Conservation (phyloP, 37 sponge, comb jelly and placozoan species). For the Tethya wilhelma region DNA sequence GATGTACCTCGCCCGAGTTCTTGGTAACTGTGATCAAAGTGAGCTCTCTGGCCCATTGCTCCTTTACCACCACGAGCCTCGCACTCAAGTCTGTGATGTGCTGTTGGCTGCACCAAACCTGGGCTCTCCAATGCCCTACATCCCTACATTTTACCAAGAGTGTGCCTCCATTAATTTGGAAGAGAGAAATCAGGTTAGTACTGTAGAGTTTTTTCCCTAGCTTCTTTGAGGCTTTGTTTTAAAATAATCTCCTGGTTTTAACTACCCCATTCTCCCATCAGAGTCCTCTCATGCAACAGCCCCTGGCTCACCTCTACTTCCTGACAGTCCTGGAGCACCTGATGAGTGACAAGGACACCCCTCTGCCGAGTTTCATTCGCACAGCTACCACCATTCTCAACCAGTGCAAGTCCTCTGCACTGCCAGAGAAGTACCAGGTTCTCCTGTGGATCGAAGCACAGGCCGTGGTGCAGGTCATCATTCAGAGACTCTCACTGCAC, state of each 20-base stretch:
- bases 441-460: conserved; percentile 81
- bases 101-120: background rate
- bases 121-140: conserved; percentile 33
- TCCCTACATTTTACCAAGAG: conserved; percentile 60
- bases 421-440: conserved; percentile 23
- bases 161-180: conserved; percentile 24
- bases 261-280: conserved; percentile 12
- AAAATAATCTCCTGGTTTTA: background rate
- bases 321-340: conserved; percentile 76
- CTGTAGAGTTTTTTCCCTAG: background rate
- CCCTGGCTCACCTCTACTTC: conserved; percentile 85
- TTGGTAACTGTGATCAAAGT: conserved; percentile 27
- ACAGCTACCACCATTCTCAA: background rate
- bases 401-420: background rate
- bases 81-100: conserved; percentile 21
- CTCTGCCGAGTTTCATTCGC: conserved; percentile 16
- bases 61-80: conserved; percentile 37
- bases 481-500: conserved; percentile 35
- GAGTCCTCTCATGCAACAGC: conserved; percentile 78
- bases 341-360: conserved; percentile 15
- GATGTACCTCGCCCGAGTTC: conserved; percentile 55
- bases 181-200: conserved; percentile 23
- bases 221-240: background rate
- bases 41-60: conserved; percentile 29
- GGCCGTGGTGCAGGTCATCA: conserved; percentile 78